Evolutionary conservation across 2,888 invertebrate genomes (phyloP).

Genomic region (Theretra japonica): DNA sequence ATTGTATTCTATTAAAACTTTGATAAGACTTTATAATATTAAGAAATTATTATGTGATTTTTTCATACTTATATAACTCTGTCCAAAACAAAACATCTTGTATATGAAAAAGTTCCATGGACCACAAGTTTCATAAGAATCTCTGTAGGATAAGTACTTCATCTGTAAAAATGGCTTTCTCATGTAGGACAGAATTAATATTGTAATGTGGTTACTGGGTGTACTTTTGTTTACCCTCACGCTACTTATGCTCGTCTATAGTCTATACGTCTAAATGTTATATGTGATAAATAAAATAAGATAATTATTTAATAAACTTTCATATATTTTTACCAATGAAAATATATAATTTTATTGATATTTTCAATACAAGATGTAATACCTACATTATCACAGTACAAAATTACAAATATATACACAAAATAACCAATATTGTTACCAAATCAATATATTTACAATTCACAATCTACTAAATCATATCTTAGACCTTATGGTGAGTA

Average conservation of each 20-base stretch:
- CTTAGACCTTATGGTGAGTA: not conserved
- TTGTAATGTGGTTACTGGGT: too few relatives aligned
- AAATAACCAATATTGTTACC: not conserved
- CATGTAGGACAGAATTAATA: too few relatives aligned
- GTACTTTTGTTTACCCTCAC: not conserved
- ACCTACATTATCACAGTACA: constrained; percentile 56
- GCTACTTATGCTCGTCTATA: not conserved
- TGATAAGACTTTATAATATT: too few relatives aligned
- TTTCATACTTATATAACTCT: too few relatives aligned
- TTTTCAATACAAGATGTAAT: constrained; percentile 42
- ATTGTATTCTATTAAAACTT: too few relatives aligned
- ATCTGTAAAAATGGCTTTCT: too few relatives aligned
- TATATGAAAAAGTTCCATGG: too few relatives aligned
- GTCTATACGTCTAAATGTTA: not conserved
- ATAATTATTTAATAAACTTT: constrained; percentile 26
- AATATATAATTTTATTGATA: constrained; percentile 45
- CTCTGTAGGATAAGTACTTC: too few relatives aligned
- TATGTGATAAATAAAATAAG: constrained; percentile 40
- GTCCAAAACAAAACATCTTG: too few relatives aligned
- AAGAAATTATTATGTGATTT: too few relatives aligned
- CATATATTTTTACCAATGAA: constrained; percentile 27
- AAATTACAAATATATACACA: constrained; percentile 34
- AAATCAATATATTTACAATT: not conserved
- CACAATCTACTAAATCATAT: not conserved
- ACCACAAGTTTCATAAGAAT: too few relatives aligned